Evolutionary conservation across 2,113 vertebrate genomes (phyloP), one percentile per base, ranked within the genome.

Genomic region (Tricholaema leucomelas): DNA sequence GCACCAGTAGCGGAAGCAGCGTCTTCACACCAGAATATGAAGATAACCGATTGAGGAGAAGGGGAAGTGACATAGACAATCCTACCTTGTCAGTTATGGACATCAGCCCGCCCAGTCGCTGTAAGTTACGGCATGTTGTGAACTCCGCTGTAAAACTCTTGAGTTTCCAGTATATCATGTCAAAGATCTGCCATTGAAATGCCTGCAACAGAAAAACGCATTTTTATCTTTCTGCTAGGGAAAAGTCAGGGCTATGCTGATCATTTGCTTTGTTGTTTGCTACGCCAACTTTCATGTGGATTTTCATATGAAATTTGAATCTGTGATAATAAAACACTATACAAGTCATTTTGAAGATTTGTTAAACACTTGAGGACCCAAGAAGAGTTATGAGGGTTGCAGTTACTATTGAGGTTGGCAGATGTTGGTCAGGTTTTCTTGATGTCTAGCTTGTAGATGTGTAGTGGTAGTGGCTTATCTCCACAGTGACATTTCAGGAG

Each of bases 91-190:
- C 99, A 2, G 99, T 99, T 71, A 99, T 99, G 99, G 99, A 99
- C 95, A 99, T 99, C 96, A 99, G 99, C 91, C 99, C 99, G 0
- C 99, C 99, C 65, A 99, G 99, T 94, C 99, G 99, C 96, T 99
- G 99, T 99, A 95, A 99, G 99, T 97, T 74, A 52, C 79, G 42
- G 15, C 72, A 20, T 36, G 24, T 71, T 38, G 28, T 79, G 40
- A 67, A 23, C 30, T 66, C 8, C 1, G 0, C 38, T 35, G 66
- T 46, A 64, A 67, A 69, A 48, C 84, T 60, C 42, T 25, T 9
- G 2, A 3, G 12, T 64, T 48, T 84, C 38, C n/a, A 19, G 9
- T 77, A 3, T 25, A n/a, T 40, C 3, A 1, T 21, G 28, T 42
- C 54, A 76, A 48, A 88, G 67, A 13, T n/a, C 56, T 27, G 7